phyloP scores from a whole-genome alignment of 2,888 invertebrate genomes.

The Hyalella azteca region DNA sequence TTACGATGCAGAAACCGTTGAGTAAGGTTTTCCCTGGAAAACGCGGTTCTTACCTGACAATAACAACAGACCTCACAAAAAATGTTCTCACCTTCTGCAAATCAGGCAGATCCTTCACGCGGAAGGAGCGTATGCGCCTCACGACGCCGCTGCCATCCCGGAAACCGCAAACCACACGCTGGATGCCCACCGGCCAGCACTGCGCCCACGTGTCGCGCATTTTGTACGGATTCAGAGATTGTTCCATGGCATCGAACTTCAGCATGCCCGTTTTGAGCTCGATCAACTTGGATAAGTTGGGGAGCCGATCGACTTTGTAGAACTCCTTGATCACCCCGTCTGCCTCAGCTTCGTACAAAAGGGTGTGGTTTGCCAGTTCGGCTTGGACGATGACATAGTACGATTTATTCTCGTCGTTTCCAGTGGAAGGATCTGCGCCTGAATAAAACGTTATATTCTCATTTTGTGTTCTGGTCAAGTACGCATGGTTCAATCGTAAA shows the following conservation, averaged over 20 bases:
- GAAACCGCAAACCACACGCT: slow-evolving; percentile 74
- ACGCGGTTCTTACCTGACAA: no score
- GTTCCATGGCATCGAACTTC: neutral
- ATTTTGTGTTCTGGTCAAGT: no score
- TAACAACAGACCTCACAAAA: no score
- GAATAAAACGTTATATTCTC: no score
- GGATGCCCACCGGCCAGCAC: slow-evolving; percentile 74
- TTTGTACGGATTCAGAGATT: neutral
- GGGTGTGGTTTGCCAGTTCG: slow-evolving; percentile 68
- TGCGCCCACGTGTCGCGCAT: slow-evolving; percentile 79
- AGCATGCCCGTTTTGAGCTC: neutral
- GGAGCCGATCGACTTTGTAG: neutral
- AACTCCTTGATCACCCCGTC: slow-evolving; percentile 67
- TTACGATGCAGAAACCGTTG: no score
- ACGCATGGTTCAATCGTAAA: no score
- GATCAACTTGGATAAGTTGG: neutral
- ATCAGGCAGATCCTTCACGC: slow-evolving; percentile 68
- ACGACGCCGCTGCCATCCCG: slow-evolving; percentile 75
- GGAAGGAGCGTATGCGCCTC: slow-evolving; percentile 67
- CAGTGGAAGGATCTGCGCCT: slow-evolving; percentile 66
- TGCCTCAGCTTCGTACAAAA: slow-evolving; percentile 78
- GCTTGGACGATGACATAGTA: slow-evolving; percentile 72
- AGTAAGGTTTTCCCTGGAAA: no score
- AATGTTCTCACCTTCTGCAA: slow-evolving; percentile 62
- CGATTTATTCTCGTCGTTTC: slow-evolving; percentile 73